phyloP scores from a whole-genome alignment of 2,888 invertebrate genomes.

The Pristionchus japonicus region DNA sequence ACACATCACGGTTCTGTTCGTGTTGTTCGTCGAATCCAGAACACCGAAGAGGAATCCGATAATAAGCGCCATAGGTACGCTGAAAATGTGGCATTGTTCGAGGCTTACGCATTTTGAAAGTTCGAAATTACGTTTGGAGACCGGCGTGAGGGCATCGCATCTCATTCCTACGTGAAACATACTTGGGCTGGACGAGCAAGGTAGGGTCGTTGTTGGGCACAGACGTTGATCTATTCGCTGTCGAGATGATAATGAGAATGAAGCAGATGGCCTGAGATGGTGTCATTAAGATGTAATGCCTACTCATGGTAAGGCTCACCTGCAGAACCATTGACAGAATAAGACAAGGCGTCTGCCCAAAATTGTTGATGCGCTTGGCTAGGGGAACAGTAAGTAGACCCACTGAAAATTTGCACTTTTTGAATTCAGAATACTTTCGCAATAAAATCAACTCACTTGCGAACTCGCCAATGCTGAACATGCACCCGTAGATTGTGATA shows the following conservation, averaged over 20 bases:
- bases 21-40: constrained; percentile 60
- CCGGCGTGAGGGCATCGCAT: no score
- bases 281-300: background rate
- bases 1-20: constrained; percentile 61
- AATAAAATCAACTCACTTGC: constrained; percentile 33
- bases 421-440: no score
- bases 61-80: constrained; percentile 53
- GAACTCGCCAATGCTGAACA: constrained; percentile 30
- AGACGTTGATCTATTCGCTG: background rate
- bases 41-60: constrained; percentile 59
- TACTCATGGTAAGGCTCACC: background rate
- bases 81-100: constrained; percentile 34
- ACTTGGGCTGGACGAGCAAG: constrained; percentile 1
- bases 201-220: constrained; percentile 33
- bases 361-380: constrained; percentile 31
- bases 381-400: constrained; percentile 15
- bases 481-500: constrained; percentile 27
- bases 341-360: constrained; percentile 44
- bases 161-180: background rate
- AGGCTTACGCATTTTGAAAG: no score
- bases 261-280: constrained; percentile 1
- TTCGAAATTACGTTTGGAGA: no score
- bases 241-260: constrained; percentile 25
- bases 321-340: constrained; percentile 17
- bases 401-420: background rate